These are phyloP conservation scores for Microtus californicus DNA, from an alignment of 2,797 vertebrate species.

Conservation along the genomic window DNA sequence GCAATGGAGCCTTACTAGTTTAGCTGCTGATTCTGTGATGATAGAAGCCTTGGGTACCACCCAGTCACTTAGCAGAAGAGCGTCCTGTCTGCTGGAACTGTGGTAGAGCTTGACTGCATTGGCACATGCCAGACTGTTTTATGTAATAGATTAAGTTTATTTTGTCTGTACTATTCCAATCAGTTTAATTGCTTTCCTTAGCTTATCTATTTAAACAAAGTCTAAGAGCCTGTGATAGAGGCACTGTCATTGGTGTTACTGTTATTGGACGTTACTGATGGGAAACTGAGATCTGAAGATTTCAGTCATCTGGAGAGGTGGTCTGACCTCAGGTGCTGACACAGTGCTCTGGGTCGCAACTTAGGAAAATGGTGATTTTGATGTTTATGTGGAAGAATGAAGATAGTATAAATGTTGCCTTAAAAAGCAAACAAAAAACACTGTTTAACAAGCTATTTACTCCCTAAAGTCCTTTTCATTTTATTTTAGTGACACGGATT, in stretches of 20 bases:
- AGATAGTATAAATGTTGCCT: slow-evolving; percentile 34
- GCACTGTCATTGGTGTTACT: neutral
- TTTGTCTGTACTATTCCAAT: neutral
- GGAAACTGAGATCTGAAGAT: slow-evolving; percentile 27
- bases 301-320: neutral
- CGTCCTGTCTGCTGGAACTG: neutral
- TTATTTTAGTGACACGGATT: slow-evolving; percentile 97
- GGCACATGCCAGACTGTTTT: neutral
- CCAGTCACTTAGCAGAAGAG: neutral
- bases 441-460: slow-evolving; percentile 64
- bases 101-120: neutral
- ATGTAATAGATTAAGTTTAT: neutral
- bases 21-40: neutral
- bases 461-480: slow-evolving; percentile 85
- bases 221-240: neutral
- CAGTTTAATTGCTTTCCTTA: slow-evolving; percentile 48
- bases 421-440: neutral
- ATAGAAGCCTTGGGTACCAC: neutral
- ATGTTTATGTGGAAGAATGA: slow-evolving; percentile 44
- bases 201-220: slow-evolving; percentile 1
- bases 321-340: neutral
- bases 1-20: neutral
- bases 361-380: slow-evolving; percentile 43
- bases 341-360: neutral
- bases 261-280: neutral